A percentile compares a stretch with the other conserved stretches of the same genome.
These are phyloP conservation scores for Rosalia funebris DNA, from an alignment of 2,888 invertebrate genomes.

Conservation along the genomic window DNA sequence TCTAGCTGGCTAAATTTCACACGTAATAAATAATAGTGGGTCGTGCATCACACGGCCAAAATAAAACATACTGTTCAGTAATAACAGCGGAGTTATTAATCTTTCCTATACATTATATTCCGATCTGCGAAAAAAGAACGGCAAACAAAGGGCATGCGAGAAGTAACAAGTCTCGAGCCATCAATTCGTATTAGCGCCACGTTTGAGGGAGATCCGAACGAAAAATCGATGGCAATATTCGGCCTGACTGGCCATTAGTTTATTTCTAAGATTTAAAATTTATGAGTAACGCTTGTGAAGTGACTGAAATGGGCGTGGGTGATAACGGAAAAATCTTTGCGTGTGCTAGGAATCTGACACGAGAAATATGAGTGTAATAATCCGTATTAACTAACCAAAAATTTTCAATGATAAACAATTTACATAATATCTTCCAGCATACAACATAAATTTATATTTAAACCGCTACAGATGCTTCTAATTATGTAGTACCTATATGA, in stretches of 20 bases:
- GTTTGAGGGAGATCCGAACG: constrained; percentile 41
- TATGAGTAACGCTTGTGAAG: constrained; percentile 5
- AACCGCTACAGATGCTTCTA: no score
- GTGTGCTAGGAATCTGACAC: not conserved
- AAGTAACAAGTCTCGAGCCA: constrained; percentile 43
- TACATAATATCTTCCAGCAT: no score
- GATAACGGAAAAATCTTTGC: not conserved
- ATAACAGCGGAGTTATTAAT: constrained; percentile 36
- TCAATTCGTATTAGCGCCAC: constrained; percentile 49
- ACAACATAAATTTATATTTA: no score
- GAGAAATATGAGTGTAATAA: not conserved
- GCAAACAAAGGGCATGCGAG: constrained; percentile 36
- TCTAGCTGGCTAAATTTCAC: no score
- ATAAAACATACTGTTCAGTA: constrained; percentile 36
- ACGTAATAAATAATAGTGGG: no score
- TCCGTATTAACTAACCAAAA: no score
- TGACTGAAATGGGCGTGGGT: not conserved
- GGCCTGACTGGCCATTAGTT: constrained; percentile 35
- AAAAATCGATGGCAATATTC: constrained; percentile 42
- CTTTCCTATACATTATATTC: constrained; percentile 36
- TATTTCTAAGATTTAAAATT: constrained; percentile 22
- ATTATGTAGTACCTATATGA: no score
- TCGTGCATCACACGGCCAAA: constrained; percentile 33
- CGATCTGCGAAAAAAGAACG: constrained; percentile 27
- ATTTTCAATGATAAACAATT: no score